phyloP scores from a whole-genome alignment of 2,888 invertebrate genomes.

The Punctoribates punctum region DNA sequence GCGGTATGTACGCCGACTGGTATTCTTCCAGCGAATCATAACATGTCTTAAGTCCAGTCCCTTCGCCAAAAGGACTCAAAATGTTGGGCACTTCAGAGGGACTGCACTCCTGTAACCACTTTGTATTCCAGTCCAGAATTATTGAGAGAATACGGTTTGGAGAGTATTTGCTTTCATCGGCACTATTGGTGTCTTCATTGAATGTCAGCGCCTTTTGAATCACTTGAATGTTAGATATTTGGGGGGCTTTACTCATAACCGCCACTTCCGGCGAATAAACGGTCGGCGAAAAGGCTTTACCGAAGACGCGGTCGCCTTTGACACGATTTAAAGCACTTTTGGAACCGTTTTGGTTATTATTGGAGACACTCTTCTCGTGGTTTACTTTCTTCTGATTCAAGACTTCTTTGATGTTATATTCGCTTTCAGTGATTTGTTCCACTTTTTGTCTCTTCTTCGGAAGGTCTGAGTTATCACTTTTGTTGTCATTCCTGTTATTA shows the following conservation, averaged over 20 bases:
- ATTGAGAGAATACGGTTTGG: slow-evolving; percentile 40
- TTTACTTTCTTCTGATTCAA: background rate
- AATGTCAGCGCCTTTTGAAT: background rate
- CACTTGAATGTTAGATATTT: background rate
- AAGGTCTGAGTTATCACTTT: background rate
- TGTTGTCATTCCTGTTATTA: background rate
- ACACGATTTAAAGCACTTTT: background rate
- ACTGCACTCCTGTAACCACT: slow-evolving; percentile 46
- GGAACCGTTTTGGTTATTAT: background rate
- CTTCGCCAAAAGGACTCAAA: background rate
- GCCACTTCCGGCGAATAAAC: slow-evolving; percentile 10
- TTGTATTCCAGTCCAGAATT: slow-evolving; percentile 45
- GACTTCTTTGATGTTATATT: background rate
- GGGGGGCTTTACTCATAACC: background rate
- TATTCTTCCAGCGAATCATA: slow-evolving; percentile 63
- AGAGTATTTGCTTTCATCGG: background rate
- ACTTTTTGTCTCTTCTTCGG: background rate
- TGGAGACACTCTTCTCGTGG: background rate
- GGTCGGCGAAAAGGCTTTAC: slow-evolving; percentile 38
- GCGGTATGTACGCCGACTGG: slow-evolving; percentile 59
- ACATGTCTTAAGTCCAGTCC: background rate
- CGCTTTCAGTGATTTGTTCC: background rate
- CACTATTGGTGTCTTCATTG: background rate
- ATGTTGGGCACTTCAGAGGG: slow-evolving; percentile 39
- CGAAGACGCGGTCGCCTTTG: background rate